These are phyloP conservation scores for Taxidea taxus DNA, from an alignment of 2,113 vertebrate genomes.

Conservation along the genomic window DNA sequence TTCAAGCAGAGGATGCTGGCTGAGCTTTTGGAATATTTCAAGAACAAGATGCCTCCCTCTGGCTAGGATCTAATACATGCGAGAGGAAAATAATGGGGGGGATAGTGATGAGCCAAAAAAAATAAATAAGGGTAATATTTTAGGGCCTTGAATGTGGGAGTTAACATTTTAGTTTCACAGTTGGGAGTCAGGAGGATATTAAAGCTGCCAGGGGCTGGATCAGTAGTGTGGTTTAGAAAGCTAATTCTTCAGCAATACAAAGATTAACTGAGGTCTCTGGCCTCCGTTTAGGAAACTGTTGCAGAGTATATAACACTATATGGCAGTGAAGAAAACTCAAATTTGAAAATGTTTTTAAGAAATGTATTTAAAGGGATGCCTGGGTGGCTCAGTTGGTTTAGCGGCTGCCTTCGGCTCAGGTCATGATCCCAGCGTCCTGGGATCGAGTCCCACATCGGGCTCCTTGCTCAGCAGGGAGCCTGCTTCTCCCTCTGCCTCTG, in stretches of 20 bases:
- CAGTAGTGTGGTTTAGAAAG: not conserved
- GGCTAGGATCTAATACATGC: not conserved
- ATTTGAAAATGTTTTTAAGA: not conserved
- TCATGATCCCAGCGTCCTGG: too few relatives aligned
- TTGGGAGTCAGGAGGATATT: not conserved
- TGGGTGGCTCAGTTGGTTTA: not conserved
- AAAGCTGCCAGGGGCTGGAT: not conserved
- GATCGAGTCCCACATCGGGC: fast-evolving
- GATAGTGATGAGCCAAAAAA: not conserved
- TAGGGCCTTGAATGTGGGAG: not conserved
- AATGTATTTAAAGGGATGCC: not conserved
- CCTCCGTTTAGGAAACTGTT: not conserved
- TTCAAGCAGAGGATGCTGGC: not conserved
- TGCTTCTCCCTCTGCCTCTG: too few relatives aligned
- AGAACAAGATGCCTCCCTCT: not conserved
- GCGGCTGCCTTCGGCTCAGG: not conserved
- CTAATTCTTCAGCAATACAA: not conserved
- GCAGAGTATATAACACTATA: not conserved
- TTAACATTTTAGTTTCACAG: not conserved
- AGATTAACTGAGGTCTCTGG: not conserved
- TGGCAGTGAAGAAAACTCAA: not conserved
- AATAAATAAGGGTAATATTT: not conserved
- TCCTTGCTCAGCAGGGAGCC: too few relatives aligned
- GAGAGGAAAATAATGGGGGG: not conserved
- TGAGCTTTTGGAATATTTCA: not conserved